Conservation (phyloP, 1,140 invertebrate genomes). For the Bombus balteatus region DNA sequence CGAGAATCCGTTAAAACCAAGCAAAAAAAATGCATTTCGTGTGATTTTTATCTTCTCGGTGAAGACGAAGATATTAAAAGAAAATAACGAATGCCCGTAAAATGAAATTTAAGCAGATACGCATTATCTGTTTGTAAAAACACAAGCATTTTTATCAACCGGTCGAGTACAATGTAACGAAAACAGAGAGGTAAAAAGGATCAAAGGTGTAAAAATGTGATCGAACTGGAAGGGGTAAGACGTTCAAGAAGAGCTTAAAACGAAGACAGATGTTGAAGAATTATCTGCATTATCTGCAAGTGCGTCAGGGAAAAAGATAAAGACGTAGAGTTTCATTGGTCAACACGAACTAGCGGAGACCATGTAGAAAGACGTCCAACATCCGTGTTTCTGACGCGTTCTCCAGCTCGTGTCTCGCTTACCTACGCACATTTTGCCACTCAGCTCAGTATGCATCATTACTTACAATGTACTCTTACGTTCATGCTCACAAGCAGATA, state of each 20-base stretch:
- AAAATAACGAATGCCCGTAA: not conserved
- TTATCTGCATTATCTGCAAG: constrained; percentile 37
- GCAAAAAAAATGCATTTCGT: not conserved
- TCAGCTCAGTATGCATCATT: not conserved
- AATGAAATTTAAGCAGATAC: not conserved
- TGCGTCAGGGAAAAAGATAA: constrained; percentile 48
- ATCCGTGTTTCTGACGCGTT: constrained; percentile 27
- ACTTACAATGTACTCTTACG: too few relatives aligned
- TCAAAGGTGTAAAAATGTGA: not conserved
- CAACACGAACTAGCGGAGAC: not conserved
- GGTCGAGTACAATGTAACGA: not conserved
- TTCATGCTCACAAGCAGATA: too few relatives aligned
- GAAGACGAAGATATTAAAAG: too few relatives aligned
- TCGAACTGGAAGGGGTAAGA: not conserved
- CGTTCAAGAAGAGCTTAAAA: not conserved
- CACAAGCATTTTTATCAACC: constrained; percentile 20
- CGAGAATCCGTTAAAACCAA: not conserved
- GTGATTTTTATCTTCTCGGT: not conserved
- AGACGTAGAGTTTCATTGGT: constrained; percentile 39
- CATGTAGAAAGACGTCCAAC: constrained; percentile 23
- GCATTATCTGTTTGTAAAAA: constrained; percentile 16
- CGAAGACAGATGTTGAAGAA: constrained; percentile 31
- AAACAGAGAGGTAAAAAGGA: not conserved
- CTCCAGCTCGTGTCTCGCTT: constrained; percentile 13
- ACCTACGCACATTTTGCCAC: constrained; percentile 3